A percentile compares a stretch with the other conserved stretches of the same genome.
phyloP scores from a whole-genome alignment of 2,113 vertebrate genomes.

The Daphoenositta chrysoptera region DNA sequence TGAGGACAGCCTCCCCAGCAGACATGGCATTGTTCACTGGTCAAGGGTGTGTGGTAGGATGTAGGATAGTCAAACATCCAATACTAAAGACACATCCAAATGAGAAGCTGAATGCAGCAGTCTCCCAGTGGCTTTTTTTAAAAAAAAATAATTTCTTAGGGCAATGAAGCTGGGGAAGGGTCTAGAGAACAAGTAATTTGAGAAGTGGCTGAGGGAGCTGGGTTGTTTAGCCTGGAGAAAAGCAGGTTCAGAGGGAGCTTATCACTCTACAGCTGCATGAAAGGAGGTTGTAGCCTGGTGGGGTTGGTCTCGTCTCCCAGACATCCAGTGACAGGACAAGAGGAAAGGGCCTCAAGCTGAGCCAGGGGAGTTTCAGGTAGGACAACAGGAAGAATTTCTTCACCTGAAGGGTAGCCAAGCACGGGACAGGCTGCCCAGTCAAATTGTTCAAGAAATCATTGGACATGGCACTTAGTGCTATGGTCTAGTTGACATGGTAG shows the following conservation, averaged over 20 bases:
- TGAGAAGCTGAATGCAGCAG: constrained; percentile 91
- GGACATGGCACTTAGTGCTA: not conserved
- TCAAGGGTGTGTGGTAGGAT: constrained; percentile 87
- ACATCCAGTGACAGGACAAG: not conserved
- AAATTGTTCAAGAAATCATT: not conserved
- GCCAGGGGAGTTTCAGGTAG: not conserved
- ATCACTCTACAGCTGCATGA: not conserved
- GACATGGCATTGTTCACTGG: constrained; percentile 72
- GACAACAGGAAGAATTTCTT: not conserved
- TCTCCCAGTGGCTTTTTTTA: constrained; percentile 71
- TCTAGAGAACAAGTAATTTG: not conserved
- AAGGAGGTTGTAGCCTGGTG: too few relatives aligned
- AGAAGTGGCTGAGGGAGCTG: not conserved
- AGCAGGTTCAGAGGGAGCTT: not conserved
- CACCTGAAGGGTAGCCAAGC: not conserved
- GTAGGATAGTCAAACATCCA: constrained; percentile 91
- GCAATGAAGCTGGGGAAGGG: not conserved
- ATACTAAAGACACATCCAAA: constrained; percentile 91
- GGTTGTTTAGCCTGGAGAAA: not conserved
- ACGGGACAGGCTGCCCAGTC: not conserved
- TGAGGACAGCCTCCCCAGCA: constrained; percentile 79
- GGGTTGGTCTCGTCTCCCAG: not conserved
- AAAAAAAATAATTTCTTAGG: not conserved
- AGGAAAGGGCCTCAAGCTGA: not conserved
- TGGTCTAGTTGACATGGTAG: not conserved